Conservation (phyloP, 2,888 invertebrate genomes). For the Philereme transversata region DNA sequence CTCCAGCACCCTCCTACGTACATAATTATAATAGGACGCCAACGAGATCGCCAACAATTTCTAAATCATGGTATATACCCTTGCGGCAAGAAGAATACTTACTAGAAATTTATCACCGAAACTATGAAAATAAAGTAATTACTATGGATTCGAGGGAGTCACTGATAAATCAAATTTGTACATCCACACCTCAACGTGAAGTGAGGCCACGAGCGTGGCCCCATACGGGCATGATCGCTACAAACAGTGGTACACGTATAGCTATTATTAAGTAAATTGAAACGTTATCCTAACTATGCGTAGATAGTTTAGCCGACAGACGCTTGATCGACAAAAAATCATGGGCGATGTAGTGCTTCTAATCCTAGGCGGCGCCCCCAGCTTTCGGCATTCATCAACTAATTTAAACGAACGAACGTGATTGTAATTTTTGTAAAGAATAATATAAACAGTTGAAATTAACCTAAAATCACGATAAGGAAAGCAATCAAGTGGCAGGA, state of each 20-base stretch:
- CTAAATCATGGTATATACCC: conserved; percentile 80
- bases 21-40: conserved; percentile 60
- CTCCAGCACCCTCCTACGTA: conserved; percentile 47
- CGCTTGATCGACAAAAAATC: conserved; percentile 62
- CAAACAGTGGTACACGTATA: conserved; percentile 53
- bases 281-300: conserved; percentile 74
- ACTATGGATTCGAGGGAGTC: conserved; percentile 60
- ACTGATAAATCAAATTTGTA: conserved; percentile 77
- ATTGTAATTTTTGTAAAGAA: neutral
- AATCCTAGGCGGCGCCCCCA: conserved; percentile 55
- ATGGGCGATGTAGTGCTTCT: conserved; percentile 70
- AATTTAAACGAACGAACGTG: neutral
- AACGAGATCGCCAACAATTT: conserved; percentile 75
- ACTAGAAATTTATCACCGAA: conserved; percentile 73
- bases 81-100: conserved; percentile 76
- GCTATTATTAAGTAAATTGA: conserved; percentile 71
- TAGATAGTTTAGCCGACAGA: conserved; percentile 65
- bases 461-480: conserved; percentile 13
- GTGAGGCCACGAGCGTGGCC: conserved; percentile 18
- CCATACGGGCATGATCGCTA: conserved; percentile 47
- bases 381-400: conserved; percentile 27
- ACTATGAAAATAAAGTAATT: conserved; percentile 65
- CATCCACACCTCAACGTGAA: conserved; percentile 52
- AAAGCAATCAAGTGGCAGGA: conserved; percentile 24
- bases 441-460: conserved; percentile 16